These are phyloP conservation scores for Colletes collaris DNA, from an alignment of 2,888 invertebrate species.

Conservation along the genomic window DNA sequence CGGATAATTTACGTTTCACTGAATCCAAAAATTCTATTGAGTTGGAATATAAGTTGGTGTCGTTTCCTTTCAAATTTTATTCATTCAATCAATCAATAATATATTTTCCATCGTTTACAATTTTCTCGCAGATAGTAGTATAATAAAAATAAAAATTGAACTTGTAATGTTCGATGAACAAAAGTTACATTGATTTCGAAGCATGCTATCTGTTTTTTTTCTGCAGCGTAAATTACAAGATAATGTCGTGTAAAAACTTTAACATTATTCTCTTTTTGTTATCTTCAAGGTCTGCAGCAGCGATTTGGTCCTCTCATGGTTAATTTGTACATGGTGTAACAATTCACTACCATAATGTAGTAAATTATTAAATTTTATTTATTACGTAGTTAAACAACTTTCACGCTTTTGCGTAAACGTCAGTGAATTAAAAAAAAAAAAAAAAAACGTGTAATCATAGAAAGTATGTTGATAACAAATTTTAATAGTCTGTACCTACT, in stretches of 20 bases:
- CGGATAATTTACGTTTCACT: too few species aligned
- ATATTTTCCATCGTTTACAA: too few species aligned
- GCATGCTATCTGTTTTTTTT: too few species aligned
- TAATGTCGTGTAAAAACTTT: not conserved
- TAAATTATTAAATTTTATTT: constrained; percentile 27
- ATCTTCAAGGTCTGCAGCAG: constrained; percentile 57
- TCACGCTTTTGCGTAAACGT: constrained; percentile 11
- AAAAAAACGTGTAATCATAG: not conserved
- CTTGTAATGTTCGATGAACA: too few species aligned
- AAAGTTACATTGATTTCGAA: too few species aligned
- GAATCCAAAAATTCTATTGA: too few species aligned
- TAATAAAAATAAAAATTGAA: too few species aligned
- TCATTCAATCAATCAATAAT: too few species aligned
- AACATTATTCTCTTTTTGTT: not conserved
- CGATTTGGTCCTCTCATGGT: constrained; percentile 56
- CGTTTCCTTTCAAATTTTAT: too few species aligned
- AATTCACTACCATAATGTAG: constrained; percentile 18
- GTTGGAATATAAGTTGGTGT: too few species aligned
- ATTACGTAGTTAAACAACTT: constrained; percentile 5
- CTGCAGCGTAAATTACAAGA: too few species aligned
- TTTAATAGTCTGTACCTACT: not conserved
- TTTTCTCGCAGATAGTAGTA: too few species aligned
- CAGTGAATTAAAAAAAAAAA: constrained; percentile 1
- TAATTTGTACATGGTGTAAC: constrained; percentile 24
- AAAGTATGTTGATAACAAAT: constrained; percentile 19